A percentile compares a stretch with the other conserved stretches of the same genome.
phyloP scores from a whole-genome alignment of 1,140 invertebrate genomes.

The Drosophila nannoptera region DNA sequence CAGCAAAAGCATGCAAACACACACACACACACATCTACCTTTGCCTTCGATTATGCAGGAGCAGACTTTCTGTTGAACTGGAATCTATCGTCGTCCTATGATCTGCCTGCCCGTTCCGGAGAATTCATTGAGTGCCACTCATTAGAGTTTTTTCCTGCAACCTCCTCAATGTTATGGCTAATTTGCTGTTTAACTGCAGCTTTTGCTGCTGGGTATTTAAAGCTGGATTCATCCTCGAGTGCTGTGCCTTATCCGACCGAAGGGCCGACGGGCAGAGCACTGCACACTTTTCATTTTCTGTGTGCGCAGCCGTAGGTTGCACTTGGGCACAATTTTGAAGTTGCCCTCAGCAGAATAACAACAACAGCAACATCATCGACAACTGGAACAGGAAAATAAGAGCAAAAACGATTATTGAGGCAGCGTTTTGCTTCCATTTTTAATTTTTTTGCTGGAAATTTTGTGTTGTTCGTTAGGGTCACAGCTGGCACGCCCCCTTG shows the following conservation, averaged over 20 bases:
- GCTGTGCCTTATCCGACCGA: background rate
- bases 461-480: background rate
- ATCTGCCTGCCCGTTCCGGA: background rate
- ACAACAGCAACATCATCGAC: background rate
- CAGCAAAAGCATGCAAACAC: background rate
- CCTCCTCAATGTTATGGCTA: background rate
- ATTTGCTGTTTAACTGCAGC: background rate
- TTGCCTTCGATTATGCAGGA: background rate
- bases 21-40: background rate
- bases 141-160: background rate
- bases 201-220: background rate
- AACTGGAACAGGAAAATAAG: background rate
- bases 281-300: slow-evolving; percentile 25
- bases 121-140: background rate
- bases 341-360: slow-evolving; percentile 36
- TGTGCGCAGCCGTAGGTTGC: slow-evolving; percentile 18
- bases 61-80: background rate
- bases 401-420: slow-evolving; percentile 55
- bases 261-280: slow-evolving; percentile 44
- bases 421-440: slow-evolving; percentile 26
- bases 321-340: slow-evolving; percentile 44
- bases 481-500: slow-evolving; percentile 11
- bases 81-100: background rate
- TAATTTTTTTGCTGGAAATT: slow-evolving; percentile 11
- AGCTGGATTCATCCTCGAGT: background rate